A percentile compares a stretch with the other conserved stretches of the same genome.
These are phyloP conservation scores for Corapipo altera DNA, from an alignment of 2,113 vertebrate genomes.

Conservation along the genomic window DNA sequence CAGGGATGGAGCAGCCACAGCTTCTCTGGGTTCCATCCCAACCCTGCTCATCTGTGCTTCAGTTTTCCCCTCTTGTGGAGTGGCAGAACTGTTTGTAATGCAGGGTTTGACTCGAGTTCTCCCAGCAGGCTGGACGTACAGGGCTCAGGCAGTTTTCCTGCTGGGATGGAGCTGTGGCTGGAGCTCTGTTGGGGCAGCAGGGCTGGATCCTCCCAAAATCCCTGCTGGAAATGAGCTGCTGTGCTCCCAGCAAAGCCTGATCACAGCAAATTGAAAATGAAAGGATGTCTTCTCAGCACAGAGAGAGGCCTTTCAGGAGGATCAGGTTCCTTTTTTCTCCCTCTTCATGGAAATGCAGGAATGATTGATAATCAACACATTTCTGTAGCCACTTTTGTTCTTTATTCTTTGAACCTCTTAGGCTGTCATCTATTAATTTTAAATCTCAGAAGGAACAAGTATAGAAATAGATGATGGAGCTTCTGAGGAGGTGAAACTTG, in stretches of 20 bases:
- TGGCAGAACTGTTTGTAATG: accelerated
- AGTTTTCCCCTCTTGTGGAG: accelerated
- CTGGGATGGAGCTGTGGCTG: background rate
- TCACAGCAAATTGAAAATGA: background rate
- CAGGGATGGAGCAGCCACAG: background rate
- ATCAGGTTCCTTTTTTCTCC: background rate
- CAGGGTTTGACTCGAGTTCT: accelerated
- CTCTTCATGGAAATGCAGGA: background rate
- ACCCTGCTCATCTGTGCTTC: background rate
- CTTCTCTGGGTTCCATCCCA: background rate
- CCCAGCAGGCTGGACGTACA: accelerated
- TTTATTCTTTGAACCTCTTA: slow-evolving; percentile 18
- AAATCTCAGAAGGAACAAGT: background rate
- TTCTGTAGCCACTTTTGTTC: slow-evolving; percentile 41
- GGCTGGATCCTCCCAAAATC: background rate
- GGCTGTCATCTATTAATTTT: slow-evolving; percentile 43
- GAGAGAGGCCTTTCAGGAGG: background rate
- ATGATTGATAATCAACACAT: slow-evolving; percentile 52
- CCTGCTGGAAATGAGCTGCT: background rate
- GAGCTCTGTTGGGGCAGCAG: background rate
- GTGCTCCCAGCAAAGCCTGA: background rate
- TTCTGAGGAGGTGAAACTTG: background rate
- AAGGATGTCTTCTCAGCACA: background rate
- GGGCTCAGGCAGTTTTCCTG: background rate
- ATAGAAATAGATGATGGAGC: slow-evolving; percentile 10